Evolutionary conservation across 2,113 vertebrate species (phyloP).

Genomic region (Marmota monax): DNA sequence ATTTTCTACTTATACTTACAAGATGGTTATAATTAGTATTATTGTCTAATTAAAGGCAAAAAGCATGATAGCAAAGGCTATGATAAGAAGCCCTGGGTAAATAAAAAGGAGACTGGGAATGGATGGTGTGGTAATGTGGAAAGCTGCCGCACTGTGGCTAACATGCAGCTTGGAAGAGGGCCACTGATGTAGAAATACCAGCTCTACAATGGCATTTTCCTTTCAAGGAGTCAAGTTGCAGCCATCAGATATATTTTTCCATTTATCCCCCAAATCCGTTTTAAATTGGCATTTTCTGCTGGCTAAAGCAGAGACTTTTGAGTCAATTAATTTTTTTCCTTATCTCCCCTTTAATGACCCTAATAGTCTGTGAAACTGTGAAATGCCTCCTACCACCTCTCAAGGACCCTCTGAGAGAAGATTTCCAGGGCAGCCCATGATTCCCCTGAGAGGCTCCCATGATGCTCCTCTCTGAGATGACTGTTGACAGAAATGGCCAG

Average conservation of each 20-base stretch:
- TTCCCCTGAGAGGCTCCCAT: background rate
- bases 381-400: background rate
- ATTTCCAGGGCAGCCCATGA: background rate
- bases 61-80: background rate
- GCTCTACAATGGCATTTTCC: background rate
- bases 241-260: background rate
- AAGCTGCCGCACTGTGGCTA: background rate
- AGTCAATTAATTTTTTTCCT: slow-evolving; percentile 12
- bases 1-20: background rate
- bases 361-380: background rate
- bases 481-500: background rate
- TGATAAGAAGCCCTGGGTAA: background rate
- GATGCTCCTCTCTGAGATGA: background rate
- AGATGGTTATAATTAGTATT: background rate
- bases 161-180: background rate
- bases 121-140: background rate
- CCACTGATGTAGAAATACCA: background rate
- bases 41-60: background rate
- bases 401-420: background rate
- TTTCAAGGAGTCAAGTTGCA: background rate
- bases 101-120: background rate
- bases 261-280: background rate
- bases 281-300: background rate
- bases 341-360: background rate
- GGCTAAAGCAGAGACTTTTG: background rate